Base-by-base conservation (phyloP, 2,113 vertebrate species). In the Calonectris borealis region DNA sequence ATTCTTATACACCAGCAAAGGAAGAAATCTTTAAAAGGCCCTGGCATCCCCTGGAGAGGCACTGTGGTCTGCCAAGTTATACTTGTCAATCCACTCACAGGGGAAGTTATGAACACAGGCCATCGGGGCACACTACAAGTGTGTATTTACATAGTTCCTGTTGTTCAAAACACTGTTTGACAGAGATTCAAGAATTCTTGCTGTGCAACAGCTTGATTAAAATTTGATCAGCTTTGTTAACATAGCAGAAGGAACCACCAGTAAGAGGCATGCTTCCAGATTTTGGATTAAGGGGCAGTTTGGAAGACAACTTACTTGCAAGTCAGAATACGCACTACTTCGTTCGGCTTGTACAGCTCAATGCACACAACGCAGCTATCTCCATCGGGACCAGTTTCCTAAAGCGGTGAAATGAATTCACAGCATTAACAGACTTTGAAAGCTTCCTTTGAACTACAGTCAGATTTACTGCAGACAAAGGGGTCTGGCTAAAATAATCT, bases 321-420 rank as follows among this genome's bases (percentile, higher is more conserved):
- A 9, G 99, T 99, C 46, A 99, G 98, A 93, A 99, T 98, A 29
- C 99, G 99, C 66, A 99, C 98, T 64, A 99, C 98, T 19, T 99
- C 99, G 9, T 99, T 98, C 0, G 96, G 97, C 89, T 98, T 99
- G 98, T 99, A 99, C 11, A 97, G 95, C 25, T 99, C 99, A 26
- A 99, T 99, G 87, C 99, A 99, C 83, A 99, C 99, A 8, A 98
- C 99, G 75, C 99, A 99, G 96, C 96, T 97, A 17, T 99, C 97
- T 40, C 97, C 97, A 84, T 99, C 99, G 11, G 98, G 98, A 19
- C 96, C 97, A 2, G 98, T 98, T 92, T 99, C 99, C 99, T 98
- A 93, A 85, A 96, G 60, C 0, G 32, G 95, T 69, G 22, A 97
- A 52, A 96, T 82, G 1, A 96, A 57, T 76, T 76, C 38, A 54